Conservation (phyloP, 2,888 invertebrate species). For the Chouioia cunea region DNA sequence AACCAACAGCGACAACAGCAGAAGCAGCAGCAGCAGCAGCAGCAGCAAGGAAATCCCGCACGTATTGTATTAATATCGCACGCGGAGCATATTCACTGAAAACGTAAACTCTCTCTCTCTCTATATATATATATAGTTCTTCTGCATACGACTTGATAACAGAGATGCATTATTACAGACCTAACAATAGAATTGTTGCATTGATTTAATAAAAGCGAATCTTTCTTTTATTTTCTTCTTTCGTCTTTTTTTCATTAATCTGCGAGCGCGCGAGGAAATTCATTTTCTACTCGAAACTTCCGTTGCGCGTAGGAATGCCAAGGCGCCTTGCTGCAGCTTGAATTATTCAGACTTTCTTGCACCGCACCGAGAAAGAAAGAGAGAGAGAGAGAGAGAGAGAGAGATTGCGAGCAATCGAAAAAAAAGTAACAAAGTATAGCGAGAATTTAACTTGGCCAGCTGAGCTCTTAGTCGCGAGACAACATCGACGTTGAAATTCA, state of each 20-base stretch:
- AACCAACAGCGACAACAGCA: background rate
- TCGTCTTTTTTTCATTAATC: background rate
- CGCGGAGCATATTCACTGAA: background rate
- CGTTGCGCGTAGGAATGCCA: constrained; percentile 16
- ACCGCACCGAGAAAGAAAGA: background rate
- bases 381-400: constrained; percentile 1
- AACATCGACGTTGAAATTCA: constrained; percentile 28
- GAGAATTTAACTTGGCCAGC: constrained; percentile 26
- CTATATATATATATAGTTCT: too few species aligned
- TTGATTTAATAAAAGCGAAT: too few species aligned
- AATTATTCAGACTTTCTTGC: constrained; percentile 36
- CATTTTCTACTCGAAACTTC: constrained; percentile 15
- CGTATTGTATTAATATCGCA: constrained; percentile 29
- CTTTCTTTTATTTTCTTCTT: too few species aligned
- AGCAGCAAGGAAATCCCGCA: background rate
- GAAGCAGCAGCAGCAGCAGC: background rate
- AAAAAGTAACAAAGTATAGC: background rate
- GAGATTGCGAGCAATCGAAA: constrained; percentile 1
- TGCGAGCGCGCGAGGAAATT: constrained; percentile 22
- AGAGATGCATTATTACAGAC: too few species aligned
- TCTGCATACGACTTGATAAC: too few species aligned
- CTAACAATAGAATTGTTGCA: too few species aligned
- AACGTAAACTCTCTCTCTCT: too few species aligned
- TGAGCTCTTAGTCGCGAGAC: constrained; percentile 11
- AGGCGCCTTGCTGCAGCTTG: constrained; percentile 7